Percentiles rank a stretch among this genome's conserved stretches.
Evolutionary conservation across 2,797 vertebrate genomes (phyloP).

Genomic region (Strix occidentalis): DNA sequence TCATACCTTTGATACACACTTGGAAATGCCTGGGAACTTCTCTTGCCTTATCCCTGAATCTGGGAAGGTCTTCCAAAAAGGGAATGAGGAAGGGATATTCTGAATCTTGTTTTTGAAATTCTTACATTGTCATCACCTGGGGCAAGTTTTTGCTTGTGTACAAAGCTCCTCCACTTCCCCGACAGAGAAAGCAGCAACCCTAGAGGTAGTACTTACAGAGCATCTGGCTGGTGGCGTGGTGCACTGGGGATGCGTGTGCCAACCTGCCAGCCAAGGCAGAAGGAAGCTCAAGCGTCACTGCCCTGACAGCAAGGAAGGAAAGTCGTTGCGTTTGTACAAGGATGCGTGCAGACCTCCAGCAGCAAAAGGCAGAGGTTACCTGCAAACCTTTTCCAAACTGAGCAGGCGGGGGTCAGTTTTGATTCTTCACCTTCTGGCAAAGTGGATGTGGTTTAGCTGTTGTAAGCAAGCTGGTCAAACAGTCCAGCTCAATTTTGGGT

Average conservation of each 20-base stretch:
- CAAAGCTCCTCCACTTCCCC: neutral
- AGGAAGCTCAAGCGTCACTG: rapidly evolving
- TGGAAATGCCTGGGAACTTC: neutral
- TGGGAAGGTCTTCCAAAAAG: neutral
- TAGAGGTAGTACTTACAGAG: rapidly evolving
- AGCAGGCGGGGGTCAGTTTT: rapidly evolving
- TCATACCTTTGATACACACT: neutral
- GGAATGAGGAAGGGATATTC: neutral
- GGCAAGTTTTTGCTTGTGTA: neutral
- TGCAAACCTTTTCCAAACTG: neutral
- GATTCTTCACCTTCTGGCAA: neutral
- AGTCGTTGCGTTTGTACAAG: rapidly evolving
- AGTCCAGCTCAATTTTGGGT: neutral
- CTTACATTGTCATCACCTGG: neutral
- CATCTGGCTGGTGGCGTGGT: rapidly evolving
- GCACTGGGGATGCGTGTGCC: rapidly evolving
- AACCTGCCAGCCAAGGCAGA: neutral
- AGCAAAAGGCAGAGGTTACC: neutral
- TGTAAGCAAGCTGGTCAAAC: neutral
- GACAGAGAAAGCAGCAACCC: neutral
- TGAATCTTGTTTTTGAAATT: neutral
- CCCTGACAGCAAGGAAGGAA: neutral
- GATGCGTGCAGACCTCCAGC: neutral
- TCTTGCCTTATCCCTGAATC: neutral
- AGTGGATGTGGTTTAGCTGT: rapidly evolving